Evolutionary conservation across 2,888 invertebrate species (phyloP), one percentile per base, ranked within the genome.

Genomic region (Sarcophaga rosellei): DNA sequence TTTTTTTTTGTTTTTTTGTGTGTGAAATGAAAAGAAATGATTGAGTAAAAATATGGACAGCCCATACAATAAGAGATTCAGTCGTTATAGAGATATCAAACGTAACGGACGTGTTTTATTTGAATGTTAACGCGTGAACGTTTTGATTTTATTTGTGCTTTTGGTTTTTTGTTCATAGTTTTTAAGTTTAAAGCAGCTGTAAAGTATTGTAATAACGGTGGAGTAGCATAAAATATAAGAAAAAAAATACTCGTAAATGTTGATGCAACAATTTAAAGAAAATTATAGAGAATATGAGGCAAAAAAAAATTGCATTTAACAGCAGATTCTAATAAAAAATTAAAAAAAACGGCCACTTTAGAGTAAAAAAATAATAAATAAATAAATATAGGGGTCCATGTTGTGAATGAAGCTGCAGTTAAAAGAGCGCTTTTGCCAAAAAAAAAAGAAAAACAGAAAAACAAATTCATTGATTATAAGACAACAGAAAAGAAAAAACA

Each of bases 51-150:
- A 74, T 74, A 70, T 35, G 59, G 80, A 65, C 73, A 65, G 74
- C 65, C 11, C 59, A 68, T 53, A 63, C 21, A 23, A 63, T 20
- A 73, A 69, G 65, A 69, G 81, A 66, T 84, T 84, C 86, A 86
- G 86, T 86, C 63, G 74, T 77, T 61, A 66, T 65, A 47, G 25
- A 69, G 69, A 75, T 70, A 62, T 81, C 75, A 59, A 12, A 74
- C 20, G 1, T n/a, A 78, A 68, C 78, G 83, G 86, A 75, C 81
- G 81, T 81, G 84, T 81, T 63, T 59, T 59, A 61, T 45, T 65
- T 23, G 15, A 11, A 61, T 53, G 53, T 2, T 53, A 15, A 53
- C 12, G 15, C 20, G 1, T 5, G 47, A 5, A 20, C 20, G 65
- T 35, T 0, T 25, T 21, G 0, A 66, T n/a, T 44, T 44, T 0